Base-by-base conservation (phyloP, 1,140 invertebrate genomes). In the Tribolium madens region DNA sequence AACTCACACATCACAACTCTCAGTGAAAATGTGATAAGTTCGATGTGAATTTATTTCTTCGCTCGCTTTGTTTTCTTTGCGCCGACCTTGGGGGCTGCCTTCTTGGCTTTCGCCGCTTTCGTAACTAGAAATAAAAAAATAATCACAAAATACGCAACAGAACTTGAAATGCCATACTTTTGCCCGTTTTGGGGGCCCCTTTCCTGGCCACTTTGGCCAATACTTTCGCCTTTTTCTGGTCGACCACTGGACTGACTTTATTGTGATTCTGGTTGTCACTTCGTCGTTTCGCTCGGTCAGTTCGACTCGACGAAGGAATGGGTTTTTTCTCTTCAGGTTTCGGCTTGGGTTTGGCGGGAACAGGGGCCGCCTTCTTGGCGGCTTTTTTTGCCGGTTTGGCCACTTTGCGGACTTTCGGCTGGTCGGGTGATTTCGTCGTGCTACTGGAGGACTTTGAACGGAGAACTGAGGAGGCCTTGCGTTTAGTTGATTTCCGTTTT, bases 401-500 rank as follows among this genome's bases (percentile, higher is more conserved):
- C n/a, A 79, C 76, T 80, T 84, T 81, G 21, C 73, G 57, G 13
- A 81, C 80, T 79, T 85, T 84, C 9, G 81, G 18, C 53, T 80
- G 75, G 46, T 84, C 81, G 0, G 81, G 79, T 12, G 75, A 75
- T 73, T 81, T 83, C 78, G 81, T 81, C 13, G 64, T 78, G 42
- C 77, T 73, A 6, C 36, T 73, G 26, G 75, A 18, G 50, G 64
- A 73, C 48, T 77, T 72, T 2, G 76, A 15, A 14, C 36, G 74
- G 46, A 57, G 36, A n/a, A 47, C 31, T 6, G 76, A 69, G 60
- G 46, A 15, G 5, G 80, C 78, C 72, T 83, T 85, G 13, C 85
- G 81, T 78, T 80, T 83, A 81, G 80, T 78, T 85, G 82, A 73
- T 77, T 81, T 88, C 80, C 90, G 89, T 85, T 91, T 93, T 77